A percentile compares a stretch with the other conserved stretches of the same genome.
phyloP scores from a whole-genome alignment of 2,797 vertebrate genomes.

The Peromyscus nudipes region DNA sequence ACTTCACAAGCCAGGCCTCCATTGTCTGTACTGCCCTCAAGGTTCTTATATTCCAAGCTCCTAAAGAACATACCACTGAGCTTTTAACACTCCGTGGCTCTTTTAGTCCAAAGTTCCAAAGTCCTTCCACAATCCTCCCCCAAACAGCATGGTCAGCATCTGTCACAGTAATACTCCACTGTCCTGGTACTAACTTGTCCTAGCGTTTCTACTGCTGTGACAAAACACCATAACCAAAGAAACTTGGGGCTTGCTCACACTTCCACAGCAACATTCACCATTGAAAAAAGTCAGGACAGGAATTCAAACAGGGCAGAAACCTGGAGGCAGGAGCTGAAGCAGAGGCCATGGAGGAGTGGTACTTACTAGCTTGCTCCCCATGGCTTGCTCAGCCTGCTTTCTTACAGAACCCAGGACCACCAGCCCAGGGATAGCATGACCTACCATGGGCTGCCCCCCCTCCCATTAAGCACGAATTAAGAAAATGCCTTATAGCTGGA shows the following conservation, averaged over 20 bases:
- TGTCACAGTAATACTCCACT: not conserved
- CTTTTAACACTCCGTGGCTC: not conserved
- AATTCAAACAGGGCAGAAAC: not conserved
- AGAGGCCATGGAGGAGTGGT: not conserved
- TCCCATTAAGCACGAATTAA: not conserved
- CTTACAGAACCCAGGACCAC: not conserved
- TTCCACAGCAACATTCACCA: not conserved
- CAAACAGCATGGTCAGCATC: not conserved
- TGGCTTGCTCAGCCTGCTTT: not conserved
- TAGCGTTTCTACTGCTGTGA: not conserved
- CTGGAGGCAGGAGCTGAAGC: not conserved
- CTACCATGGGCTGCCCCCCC: not conserved
- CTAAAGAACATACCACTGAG: not conserved
- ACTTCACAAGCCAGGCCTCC: not conserved
- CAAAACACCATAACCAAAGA: not conserved
- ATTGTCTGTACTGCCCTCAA: not conserved
- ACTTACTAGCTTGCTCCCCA: not conserved
- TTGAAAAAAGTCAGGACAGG: not conserved
- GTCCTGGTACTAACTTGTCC: not conserved
- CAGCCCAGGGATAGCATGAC: not conserved
- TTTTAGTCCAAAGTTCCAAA: not conserved
- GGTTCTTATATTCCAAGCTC: not conserved
- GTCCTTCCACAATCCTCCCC: not conserved
- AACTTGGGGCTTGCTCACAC: not conserved
- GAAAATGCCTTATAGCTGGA: not conserved